Evolutionary conservation across 2,797 vertebrate genomes (phyloP).

Genomic region (Gobio occitaniae): DNA sequence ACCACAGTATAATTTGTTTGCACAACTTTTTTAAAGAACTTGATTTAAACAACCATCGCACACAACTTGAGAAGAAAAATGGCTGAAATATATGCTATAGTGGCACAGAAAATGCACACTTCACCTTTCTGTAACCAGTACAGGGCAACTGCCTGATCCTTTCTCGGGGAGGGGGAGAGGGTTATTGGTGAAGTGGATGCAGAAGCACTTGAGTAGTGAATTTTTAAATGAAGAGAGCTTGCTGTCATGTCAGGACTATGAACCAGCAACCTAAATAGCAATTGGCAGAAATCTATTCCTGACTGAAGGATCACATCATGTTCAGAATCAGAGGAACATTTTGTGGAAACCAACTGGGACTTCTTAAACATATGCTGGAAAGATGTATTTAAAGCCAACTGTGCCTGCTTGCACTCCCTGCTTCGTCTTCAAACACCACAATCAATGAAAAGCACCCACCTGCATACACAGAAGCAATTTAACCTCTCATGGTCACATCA

Average conservation of each 20-base stretch:
- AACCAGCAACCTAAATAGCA: conserved; percentile 15
- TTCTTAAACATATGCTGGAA: neutral
- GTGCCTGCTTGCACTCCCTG: neutral
- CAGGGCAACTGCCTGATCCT: neutral
- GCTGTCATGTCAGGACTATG: neutral
- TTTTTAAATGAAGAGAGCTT: conserved; percentile 1
- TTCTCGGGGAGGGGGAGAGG: neutral
- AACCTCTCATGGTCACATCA: neutral
- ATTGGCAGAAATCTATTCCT: conserved; percentile 23
- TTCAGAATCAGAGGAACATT: conserved; percentile 9
- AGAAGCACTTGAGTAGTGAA: conserved; percentile 4
- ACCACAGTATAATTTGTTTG: too few species aligned
- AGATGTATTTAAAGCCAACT: neutral
- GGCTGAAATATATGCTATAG: neutral
- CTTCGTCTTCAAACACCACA: conserved; percentile 11
- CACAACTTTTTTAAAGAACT: neutral
- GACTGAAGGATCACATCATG: neutral
- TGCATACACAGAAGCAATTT: conserved; percentile 18
- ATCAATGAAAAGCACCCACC: conserved; percentile 19
- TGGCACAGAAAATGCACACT: neutral
- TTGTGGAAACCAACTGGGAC: conserved; percentile 11
- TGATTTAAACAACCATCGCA: too few species aligned
- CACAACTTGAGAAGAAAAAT: too few species aligned
- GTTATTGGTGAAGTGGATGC: conserved; percentile 11
- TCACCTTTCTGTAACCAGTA: neutral